Percentiles rank a stretch among this genome's conserved stretches.
Conservation (phyloP, 30 jellyfish, hydroid and myxozoan genomes). For the Cassiopea xamachana region DNA sequence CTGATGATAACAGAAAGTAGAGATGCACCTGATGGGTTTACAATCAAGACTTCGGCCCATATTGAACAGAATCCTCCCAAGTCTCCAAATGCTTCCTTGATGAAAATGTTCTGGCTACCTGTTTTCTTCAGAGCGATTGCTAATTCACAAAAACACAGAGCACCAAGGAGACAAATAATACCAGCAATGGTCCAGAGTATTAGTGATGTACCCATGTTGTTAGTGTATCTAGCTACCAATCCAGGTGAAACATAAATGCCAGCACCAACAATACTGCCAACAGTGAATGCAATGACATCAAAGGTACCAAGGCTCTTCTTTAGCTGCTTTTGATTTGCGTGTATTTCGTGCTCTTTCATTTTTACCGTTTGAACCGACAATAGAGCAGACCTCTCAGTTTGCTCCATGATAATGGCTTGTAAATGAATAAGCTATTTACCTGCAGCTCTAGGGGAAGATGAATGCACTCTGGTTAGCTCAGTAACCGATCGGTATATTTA, state of each 20-base stretch:
- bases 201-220: constrained; percentile 43
- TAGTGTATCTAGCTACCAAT: constrained; percentile 36
- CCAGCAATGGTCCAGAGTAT: constrained; percentile 66
- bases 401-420: neutral
- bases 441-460: neutral
- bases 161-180: constrained; percentile 51
- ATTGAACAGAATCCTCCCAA: constrained; percentile 35
- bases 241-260: constrained; percentile 79
- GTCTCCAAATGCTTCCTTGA: constrained; percentile 58
- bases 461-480: too few relatives aligned
- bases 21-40: constrained; percentile 61
- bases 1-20: constrained; percentile 52
- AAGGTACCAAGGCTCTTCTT: constrained; percentile 31
- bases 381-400: neutral
- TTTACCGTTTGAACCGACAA: neutral
- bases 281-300: constrained; percentile 41
- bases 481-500: too few relatives aligned
- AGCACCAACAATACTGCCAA: constrained; percentile 73
- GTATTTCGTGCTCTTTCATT: too few relatives aligned
- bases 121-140: constrained; percentile 47
- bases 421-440: neutral
- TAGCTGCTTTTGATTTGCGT: too few relatives aligned
- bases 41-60: constrained; percentile 59
- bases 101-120: constrained; percentile 54
- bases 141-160: constrained; percentile 41